These are phyloP conservation scores for Panurus biarmicus DNA, from an alignment of 2,113 vertebrate species.

Conservation along the genomic window DNA sequence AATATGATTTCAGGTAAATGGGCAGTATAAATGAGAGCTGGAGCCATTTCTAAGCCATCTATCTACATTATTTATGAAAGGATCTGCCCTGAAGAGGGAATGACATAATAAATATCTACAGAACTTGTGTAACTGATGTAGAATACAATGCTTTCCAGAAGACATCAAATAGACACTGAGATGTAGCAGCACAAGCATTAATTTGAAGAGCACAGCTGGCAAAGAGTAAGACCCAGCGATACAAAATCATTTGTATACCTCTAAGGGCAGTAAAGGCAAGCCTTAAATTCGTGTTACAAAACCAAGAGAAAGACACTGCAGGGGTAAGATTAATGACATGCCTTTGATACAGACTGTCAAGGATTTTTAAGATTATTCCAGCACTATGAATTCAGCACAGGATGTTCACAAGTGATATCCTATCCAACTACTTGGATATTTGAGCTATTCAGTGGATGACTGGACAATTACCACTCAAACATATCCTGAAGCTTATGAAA, in stretches of 20 bases:
- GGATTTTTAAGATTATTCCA: background rate
- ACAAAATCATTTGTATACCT: background rate
- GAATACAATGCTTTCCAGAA: background rate
- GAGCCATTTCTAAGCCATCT: background rate
- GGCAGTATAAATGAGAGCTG: background rate
- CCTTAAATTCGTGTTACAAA: background rate
- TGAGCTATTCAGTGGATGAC: background rate
- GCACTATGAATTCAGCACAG: background rate
- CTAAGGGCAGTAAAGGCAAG: background rate
- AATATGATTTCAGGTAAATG: background rate
- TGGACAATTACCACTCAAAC: background rate
- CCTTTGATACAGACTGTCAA: background rate
- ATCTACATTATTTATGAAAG: conserved; percentile 16
- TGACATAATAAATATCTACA: background rate
- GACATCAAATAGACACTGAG: background rate
- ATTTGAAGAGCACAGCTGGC: background rate
- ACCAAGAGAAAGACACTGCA: background rate
- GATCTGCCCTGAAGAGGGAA: background rate
- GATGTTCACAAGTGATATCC: background rate
- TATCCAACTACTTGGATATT: background rate
- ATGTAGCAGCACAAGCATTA: background rate
- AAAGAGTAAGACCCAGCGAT: background rate
- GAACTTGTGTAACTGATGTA: background rate
- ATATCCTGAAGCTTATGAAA: background rate
- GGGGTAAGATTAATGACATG: background rate